Evolutionary conservation across 2,888 invertebrate species (phyloP), one percentile per base, ranked within the genome.

Genomic region (Hypolimnas misippus): DNA sequence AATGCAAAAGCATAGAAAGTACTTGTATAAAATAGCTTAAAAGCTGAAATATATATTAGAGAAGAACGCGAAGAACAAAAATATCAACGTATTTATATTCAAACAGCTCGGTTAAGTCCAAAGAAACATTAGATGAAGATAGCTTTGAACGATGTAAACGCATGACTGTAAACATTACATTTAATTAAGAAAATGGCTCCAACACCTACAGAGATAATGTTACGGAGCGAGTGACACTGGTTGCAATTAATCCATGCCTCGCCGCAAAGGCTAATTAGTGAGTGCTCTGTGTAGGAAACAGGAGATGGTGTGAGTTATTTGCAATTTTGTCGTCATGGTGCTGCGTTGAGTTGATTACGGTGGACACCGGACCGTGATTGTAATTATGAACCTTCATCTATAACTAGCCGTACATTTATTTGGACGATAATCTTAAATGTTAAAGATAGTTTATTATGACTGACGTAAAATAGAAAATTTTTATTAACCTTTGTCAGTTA

Each of bases 161-260:
- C 66, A 68, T 66, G 66, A 59, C 85, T 82, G 81, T 83, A 83
- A 86, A 73, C 73, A 70, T 74, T 70, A 73, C 70, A 75, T 76
- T 75, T 88, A 86, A 88, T 88, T 87, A 87, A 86, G 87, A 86
- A 80, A 79, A 77, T 77, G 78, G 78, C 78, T 73, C 78, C 80
- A 79, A 83, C 86, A 87, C 86, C 84, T 84, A 74, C 66, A 62
- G 70, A 76, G 82, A 81, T 86, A 82, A 81, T 78, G 79, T 86
- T 85, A 82, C 85, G 72, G 70, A 68, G 76, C 75, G 80, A 76
- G 76, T 76, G 78, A 81, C 81, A 81, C 76, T 75, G 77, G 74
- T 73, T 75, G 82, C 83, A 84, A 90, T 91, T 91, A 90, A 89
- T 91, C 79, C 89, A 86, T 83, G 89, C 89, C 89, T 85, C 81